A percentile compares a stretch with the other conserved stretches of the same genome.
These are phyloP conservation scores for Nomada lathburiana DNA, from an alignment of 2,888 invertebrate species.

Conservation along the genomic window DNA sequence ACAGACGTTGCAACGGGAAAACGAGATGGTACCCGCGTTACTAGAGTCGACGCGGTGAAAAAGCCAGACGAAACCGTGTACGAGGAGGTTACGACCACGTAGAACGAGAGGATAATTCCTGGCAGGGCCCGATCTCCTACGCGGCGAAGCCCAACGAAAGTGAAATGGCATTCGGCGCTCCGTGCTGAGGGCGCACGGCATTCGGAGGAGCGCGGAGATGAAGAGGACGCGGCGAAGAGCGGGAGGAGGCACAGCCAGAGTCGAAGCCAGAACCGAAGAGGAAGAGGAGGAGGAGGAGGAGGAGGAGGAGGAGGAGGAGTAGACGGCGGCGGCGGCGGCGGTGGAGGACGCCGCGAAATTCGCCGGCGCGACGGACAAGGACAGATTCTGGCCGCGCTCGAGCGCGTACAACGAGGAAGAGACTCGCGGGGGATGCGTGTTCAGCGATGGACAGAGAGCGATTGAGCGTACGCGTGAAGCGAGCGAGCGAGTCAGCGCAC, in stretches of 20 bases:
- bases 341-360: slow-evolving; percentile 80
- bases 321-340: slow-evolving; percentile 38
- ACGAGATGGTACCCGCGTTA: slow-evolving; percentile 60
- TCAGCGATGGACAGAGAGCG: slow-evolving; percentile 72
- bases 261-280: slow-evolving; percentile 53
- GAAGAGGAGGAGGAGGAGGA: slow-evolving; percentile 56
- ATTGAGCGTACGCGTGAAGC: slow-evolving; percentile 58
- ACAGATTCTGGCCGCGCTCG: slow-evolving; percentile 68
- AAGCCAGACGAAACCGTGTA: slow-evolving; percentile 71
- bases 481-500: slow-evolving; percentile 60
- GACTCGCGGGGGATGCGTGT: slow-evolving; percentile 74
- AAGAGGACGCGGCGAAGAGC: slow-evolving; percentile 70
- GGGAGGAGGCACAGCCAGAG: slow-evolving; percentile 62
- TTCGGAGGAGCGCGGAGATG: slow-evolving; percentile 78
- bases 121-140: slow-evolving; percentile 81
- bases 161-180: slow-evolving; percentile 84
- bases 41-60: slow-evolving; percentile 65
- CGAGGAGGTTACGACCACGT: slow-evolving; percentile 73
- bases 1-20: slow-evolving; percentile 69
- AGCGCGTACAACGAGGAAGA: slow-evolving; percentile 69
- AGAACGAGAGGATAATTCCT: slow-evolving; percentile 79
- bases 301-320: slow-evolving; percentile 38
- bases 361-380: slow-evolving; percentile 80
- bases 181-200: slow-evolving; percentile 80
- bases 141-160: slow-evolving; percentile 84